Evolutionary conservation across 35 echinoderm and acorn worm genomes (phyloP), one percentile per base, ranked within the genome.

Genomic region (Chiridota heheva): DNA sequence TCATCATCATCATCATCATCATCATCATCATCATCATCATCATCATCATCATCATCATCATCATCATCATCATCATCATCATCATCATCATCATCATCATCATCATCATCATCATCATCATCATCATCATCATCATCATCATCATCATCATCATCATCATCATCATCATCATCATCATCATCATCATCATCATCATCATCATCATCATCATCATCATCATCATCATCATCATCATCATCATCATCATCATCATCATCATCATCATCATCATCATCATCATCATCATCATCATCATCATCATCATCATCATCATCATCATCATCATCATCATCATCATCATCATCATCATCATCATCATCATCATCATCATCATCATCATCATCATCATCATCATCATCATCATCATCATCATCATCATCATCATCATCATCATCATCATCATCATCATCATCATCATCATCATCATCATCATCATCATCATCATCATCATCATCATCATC

Each of bases 21-120:
- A 62, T 61, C 58, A 62, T 61, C 58, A 62, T 61, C 58, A 62
- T 61, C 58, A 62, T 61, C 58, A 62, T 61, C 58, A 62, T 61
- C 58, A 62, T 61, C 58, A 62, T 61, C 58, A 62, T 61, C 58
- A 62, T 61, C 58, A 62, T 61, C 58, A 62, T 61, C 58, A 62
- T 61, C 58, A 62, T 61, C 58, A 62, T 61, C 58, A 62, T 61
- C 58, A 62, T 61, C 58, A 62, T 61, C 58, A 62, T 61, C 58
- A 62, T 61, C 58, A 62, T 61, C 58, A 62, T 61, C 58, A 62
- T 61, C 58, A 62, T 61, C 58, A 62, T 61, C 58, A 62, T 61
- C 58, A 62, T 61, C 58, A 62, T 61, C 58, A 62, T 61, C 58
- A 62, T 61, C 58, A 62, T 61, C 58, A 62, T 61, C 58, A 62